Evolutionary conservation across 2,888 invertebrate genomes (phyloP), one percentile per base, ranked within the genome.

Genomic region (Lasioglossum marginatum): DNA sequence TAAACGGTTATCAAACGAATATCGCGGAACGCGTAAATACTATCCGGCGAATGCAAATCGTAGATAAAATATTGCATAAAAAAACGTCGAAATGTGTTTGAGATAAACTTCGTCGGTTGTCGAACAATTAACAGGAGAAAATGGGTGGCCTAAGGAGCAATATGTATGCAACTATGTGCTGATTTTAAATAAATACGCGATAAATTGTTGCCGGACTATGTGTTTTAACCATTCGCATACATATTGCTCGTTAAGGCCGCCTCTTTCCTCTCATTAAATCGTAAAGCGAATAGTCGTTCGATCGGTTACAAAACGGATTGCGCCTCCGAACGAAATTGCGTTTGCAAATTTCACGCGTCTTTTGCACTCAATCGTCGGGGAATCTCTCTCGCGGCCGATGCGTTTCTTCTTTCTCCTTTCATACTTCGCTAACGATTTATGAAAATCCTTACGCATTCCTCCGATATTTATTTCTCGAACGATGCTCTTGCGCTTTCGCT

Each of bases 131-230:
- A 37, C 68, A 12, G 68, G 70, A 43, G 43, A 72, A 75, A 60
- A 48, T 37, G 37, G 40, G 4, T 48, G 43, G 48, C 34, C 31
- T 48, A 34, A 52, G 66, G 74, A 31, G 40, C 27, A n/a, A 40
- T 40, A 34, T 43, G 40, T 72, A 72, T 72, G 72, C 57, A 75
- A 75, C 72, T 72, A 45, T 72, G 37, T 75, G 60, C 12, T 40
- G 31, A 34, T 72, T 72, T 68, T 68, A 48, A 48, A 72, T 72
- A 72, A 48, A 72, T 48, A 48, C 31, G 23, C 31, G 34, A 45
- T 31, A 72, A 72, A 48, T 48, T 48, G 12, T 34, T 34, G 2
- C 48, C 10, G 34, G 19, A 72, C 45, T 45, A 72, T 72, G 72
- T 45, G 45, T 72, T 72, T 72, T 45, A 72, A 45, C 27, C 27